Conservation (phyloP, 2,888 invertebrate species). For the Boloria euphrosyne region DNA sequence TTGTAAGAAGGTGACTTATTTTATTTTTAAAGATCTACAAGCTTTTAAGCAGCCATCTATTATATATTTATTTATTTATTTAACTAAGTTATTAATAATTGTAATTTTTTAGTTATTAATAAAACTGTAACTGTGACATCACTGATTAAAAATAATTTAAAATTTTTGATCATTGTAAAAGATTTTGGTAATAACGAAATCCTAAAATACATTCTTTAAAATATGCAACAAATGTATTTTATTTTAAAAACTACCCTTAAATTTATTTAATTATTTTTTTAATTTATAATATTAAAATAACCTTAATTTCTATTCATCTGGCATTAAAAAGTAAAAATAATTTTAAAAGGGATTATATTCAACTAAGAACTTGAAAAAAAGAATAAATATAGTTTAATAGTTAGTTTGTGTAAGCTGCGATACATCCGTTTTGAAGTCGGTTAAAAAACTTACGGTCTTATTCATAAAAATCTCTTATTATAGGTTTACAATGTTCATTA, state of each 20-base stretch:
- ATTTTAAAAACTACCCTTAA: background rate
- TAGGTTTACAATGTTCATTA: too few species aligned
- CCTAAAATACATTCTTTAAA: slow-evolving; percentile 17
- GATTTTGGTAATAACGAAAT: slow-evolving; percentile 11
- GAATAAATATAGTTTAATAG: too few species aligned
- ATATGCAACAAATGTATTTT: background rate
- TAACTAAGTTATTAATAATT: slow-evolving; percentile 8
- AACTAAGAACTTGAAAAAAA: too few species aligned
- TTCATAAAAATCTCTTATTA: too few species aligned
- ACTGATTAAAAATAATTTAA: background rate
- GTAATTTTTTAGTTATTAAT: slow-evolving; percentile 1
- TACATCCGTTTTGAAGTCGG: too few species aligned
- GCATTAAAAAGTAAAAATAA: too few species aligned
- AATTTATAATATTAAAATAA: too few species aligned
- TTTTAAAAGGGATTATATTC: too few species aligned
- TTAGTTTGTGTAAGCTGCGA: too few species aligned
- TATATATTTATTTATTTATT: slow-evolving; percentile 11
- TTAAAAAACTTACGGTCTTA: too few species aligned
- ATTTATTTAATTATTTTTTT: too few species aligned
- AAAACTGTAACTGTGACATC: background rate
- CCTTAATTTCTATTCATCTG: too few species aligned
- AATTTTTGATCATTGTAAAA: slow-evolving; percentile 7
- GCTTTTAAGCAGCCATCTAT: slow-evolving; percentile 1
- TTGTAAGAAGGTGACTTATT: slow-evolving; percentile 4
- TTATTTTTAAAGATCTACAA: slow-evolving; percentile 11